Conservation (phyloP, 64 coral and sea anemone genomes). For the Orbicella faveolata region DNA sequence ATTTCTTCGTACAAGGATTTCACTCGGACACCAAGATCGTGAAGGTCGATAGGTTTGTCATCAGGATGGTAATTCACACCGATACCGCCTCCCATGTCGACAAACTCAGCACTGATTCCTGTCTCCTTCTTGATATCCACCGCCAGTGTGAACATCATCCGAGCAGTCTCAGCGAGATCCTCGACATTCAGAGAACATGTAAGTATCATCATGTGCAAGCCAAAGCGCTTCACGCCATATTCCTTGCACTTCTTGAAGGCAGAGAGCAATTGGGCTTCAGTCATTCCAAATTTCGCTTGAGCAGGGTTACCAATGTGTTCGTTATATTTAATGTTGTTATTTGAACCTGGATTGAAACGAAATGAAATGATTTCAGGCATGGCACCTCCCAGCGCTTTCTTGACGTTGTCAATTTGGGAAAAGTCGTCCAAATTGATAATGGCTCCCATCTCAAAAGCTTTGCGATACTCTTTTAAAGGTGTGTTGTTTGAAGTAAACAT, state of each 20-base stretch:
- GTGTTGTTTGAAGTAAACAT: constrained; percentile 20
- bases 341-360: background rate
- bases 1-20: constrained; percentile 13
- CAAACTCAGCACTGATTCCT: background rate
- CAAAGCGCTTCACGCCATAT: constrained; percentile 17
- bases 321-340: background rate
- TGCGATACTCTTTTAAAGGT: background rate
- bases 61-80: constrained; percentile 19
- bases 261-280: background rate
- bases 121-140: constrained; percentile 4
- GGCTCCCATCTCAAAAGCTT: constrained; percentile 13
- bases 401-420: constrained; percentile 18
- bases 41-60: background rate
- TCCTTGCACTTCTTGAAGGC: background rate
- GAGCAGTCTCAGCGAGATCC: background rate
- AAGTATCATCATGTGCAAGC: background rate
- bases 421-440: constrained; percentile 31
- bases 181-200: background rate
- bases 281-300: background rate
- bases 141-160: constrained; percentile 2
- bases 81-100: constrained; percentile 23
- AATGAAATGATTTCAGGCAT: constrained; percentile 2
- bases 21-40: background rate
- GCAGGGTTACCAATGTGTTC: background rate
- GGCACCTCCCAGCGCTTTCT: background rate